These are phyloP conservation scores for Andrena haemorrhoa DNA, from an alignment of 2,888 invertebrate genomes.

Conservation along the genomic window DNA sequence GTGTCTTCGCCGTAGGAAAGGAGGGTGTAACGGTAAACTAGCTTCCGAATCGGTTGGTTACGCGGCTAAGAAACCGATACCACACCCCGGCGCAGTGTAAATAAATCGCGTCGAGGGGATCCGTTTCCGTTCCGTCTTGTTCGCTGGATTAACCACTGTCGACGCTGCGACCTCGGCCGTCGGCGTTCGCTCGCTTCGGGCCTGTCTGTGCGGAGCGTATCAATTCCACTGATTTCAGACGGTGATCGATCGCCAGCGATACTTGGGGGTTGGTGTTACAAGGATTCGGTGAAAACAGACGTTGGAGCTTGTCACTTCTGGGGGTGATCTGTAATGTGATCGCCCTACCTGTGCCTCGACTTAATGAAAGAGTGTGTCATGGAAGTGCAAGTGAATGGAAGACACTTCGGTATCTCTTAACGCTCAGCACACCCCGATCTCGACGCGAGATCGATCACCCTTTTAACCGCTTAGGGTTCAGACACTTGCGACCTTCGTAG, in stretches of 20 bases:
- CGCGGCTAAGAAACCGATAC: conserved; percentile 66
- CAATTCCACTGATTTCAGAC: conserved; percentile 8
- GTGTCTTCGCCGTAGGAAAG: conserved; percentile 30
- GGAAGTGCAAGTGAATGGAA: no score
- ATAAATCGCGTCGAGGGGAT: conserved; percentile 57
- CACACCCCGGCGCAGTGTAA: conserved; percentile 44
- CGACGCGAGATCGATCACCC: no score
- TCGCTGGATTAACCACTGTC: conserved; percentile 42
- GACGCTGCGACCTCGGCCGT: conserved; percentile 15
- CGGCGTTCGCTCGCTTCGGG: conserved; percentile 8
- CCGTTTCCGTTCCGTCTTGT: conserved; percentile 29
- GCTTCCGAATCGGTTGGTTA: conserved; percentile 72
- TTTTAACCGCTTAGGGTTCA: not conserved
- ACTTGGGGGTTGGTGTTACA: not conserved
- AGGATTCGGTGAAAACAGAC: not conserved
- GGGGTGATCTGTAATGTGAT: not conserved
- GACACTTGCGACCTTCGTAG: not conserved
- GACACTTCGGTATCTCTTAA: not conserved
- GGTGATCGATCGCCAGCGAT: conserved; percentile 16
- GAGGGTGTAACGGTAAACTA: conserved; percentile 68
- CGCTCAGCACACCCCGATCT: no score
- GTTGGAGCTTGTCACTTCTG: not conserved
- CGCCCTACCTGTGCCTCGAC: no score
- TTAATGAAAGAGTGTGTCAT: no score
- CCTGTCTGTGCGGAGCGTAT: not conserved